phyloP scores from a whole-genome alignment of 1,140 invertebrate genomes.

The Dinoponera quadriceps region DNA sequence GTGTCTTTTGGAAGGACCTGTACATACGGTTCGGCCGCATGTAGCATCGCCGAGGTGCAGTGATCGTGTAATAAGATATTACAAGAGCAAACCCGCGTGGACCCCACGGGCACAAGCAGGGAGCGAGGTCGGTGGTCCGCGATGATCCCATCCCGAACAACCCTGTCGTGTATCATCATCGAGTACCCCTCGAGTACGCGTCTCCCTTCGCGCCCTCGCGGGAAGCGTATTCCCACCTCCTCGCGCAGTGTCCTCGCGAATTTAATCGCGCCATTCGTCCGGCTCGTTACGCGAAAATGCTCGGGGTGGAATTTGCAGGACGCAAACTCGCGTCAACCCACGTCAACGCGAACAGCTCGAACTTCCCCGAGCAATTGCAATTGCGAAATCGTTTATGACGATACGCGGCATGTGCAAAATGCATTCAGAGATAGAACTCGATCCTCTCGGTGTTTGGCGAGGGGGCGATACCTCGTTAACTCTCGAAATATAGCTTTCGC shows the following conservation, averaged over 20 bases:
- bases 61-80: conserved; percentile 77
- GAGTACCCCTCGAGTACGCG: not conserved
- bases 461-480: no score
- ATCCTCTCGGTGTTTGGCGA: not conserved
- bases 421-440: not conserved
- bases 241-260: conserved; percentile 12
- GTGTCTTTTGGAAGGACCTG: conserved; percentile 25
- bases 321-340: not conserved
- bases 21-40: conserved; percentile 34
- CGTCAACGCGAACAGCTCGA: conserved; percentile 2
- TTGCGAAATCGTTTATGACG: conserved; percentile 1
- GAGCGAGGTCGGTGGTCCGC: conserved; percentile 69
- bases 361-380: not conserved
- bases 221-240: not conserved
- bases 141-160: conserved; percentile 59
- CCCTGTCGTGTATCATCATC: conserved; percentile 52
- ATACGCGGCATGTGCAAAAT: not conserved
- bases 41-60: conserved; percentile 51
- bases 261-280: conserved; percentile 33
- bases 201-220: not conserved
- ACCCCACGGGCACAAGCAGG: conserved; percentile 62
- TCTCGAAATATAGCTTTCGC: no score
- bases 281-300: not conserved
- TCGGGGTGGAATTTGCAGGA: not conserved
- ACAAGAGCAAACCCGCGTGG: conserved; percentile 71